phyloP scores from a whole-genome alignment of 2,888 invertebrate species.

The Falcaria lacertinaria region DNA sequence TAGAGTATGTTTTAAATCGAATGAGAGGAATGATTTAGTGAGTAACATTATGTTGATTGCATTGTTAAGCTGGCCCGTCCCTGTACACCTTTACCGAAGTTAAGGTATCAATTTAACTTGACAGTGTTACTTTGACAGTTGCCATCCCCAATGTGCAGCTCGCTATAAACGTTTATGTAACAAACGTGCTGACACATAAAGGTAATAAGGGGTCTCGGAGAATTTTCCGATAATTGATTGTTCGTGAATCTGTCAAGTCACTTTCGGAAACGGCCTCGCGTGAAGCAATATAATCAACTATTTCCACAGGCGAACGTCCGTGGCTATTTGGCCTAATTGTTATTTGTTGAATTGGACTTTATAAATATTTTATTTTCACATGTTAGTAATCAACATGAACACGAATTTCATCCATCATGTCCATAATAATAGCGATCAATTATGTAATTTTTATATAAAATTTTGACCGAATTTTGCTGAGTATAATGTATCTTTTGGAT shows the following conservation, averaged over 20 bases:
- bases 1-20: too few relatives aligned
- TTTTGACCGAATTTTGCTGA: too few relatives aligned
- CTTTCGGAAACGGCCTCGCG: constrained; percentile 12
- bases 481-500: too few relatives aligned
- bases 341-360: too few relatives aligned
- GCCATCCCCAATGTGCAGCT: neutral
- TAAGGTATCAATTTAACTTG: constrained; percentile 19
- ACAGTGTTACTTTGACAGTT: constrained; percentile 13
- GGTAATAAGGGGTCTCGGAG: constrained; percentile 21
- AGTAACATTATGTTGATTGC: neutral
- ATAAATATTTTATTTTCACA: too few relatives aligned
- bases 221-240: constrained; percentile 30
- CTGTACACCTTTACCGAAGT: neutral
- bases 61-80: neutral
- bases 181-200: constrained; percentile 26
- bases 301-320: too few relatives aligned
- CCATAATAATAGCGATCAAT: too few relatives aligned
- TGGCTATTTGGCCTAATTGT: too few relatives aligned
- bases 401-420: too few relatives aligned
- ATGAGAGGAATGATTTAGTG: neutral
- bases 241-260: constrained; percentile 28
- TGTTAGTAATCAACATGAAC: too few relatives aligned
- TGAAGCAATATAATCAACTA: neutral
- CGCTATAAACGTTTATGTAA: constrained; percentile 12
- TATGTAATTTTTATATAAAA: too few relatives aligned